Base-by-base conservation (phyloP, 2,888 invertebrate species). In the Oxyteleia sp. region DNA sequence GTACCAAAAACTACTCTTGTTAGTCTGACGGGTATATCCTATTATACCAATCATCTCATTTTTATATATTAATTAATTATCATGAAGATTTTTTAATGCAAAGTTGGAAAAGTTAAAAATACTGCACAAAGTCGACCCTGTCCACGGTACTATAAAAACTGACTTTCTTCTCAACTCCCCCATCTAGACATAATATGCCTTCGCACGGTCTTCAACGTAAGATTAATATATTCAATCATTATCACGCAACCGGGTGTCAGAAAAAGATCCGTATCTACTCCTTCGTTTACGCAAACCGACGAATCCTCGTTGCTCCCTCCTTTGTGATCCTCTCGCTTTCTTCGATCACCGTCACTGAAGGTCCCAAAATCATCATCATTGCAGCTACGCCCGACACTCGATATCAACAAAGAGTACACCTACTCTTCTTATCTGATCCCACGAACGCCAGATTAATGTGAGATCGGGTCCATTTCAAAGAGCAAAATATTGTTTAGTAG, bases 371-470 rank as follows among this genome's bases (percentile, higher is more conserved):
- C n/a, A n/a, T n/a, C 71, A 47, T 79, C 35, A 16, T 53, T 61
- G 51, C 23, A 41, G 43, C 32, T 66, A 49, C 38, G 13, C 7
- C 26, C 23, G 20, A 23, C 20, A 23, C 16, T 64, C 61, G 57
- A 69, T 71, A 71, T 66, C 43, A 20, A 74, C 68, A 83, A 81
- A 83, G 61, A 69, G 59, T 74, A 47, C 64, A 59, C 47, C 71
- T 43, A 69, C 72, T 81, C 80, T 80, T 80, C 82, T 88, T 87
- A 88, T 88, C 87, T 79, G 85, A 86, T 87, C 78, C 85, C 78
- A 85, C 81, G 82, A 43, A 76, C 63, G 82, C 47, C 86, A 88
- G 88, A 90, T 90, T 89, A 90, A 90, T 88, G 89, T 89, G 88
- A 87, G 87, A 88, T 86, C 84, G 76, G 74, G 71, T 45, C 43